Evolutionary conservation across 1,140 invertebrate species (phyloP).

Genomic region (Delia radicum): DNA sequence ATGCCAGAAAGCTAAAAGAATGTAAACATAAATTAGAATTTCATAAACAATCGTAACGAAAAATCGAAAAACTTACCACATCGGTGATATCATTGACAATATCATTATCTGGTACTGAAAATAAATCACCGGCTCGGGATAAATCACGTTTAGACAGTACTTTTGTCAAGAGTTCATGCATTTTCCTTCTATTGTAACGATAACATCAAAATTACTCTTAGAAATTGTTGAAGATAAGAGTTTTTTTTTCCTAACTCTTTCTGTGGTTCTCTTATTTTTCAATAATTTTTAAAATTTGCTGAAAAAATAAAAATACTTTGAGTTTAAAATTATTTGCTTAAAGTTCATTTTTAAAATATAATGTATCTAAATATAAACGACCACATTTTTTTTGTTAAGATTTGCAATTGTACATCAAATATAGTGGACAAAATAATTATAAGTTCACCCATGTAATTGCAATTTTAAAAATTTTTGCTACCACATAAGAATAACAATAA

Average conservation of each 20-base stretch:
- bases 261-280: not conserved
- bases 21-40: no score
- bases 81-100: constrained; percentile 84
- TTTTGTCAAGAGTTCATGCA: constrained; percentile 87
- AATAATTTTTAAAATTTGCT: not conserved
- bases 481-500: no score
- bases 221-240: not conserved
- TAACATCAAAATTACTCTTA: not conserved
- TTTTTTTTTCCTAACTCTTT: not conserved
- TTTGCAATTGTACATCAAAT: no score
- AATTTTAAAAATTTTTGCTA: no score
- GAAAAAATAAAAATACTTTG: not conserved
- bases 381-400: no score
- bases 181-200: no score
- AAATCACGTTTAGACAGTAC: constrained; percentile 83
- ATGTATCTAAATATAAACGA: not conserved
- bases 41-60: not conserved
- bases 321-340: not conserved
- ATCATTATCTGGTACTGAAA: constrained; percentile 80
- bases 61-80: constrained; percentile 64
- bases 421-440: no score
- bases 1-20: constrained; percentile 68
- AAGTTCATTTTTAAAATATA: not conserved
- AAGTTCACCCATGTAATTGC: no score
- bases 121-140: constrained; percentile 87